phyloP scores from a whole-genome alignment of 2,113 vertebrate species.

The Ictalurus furcatus region DNA sequence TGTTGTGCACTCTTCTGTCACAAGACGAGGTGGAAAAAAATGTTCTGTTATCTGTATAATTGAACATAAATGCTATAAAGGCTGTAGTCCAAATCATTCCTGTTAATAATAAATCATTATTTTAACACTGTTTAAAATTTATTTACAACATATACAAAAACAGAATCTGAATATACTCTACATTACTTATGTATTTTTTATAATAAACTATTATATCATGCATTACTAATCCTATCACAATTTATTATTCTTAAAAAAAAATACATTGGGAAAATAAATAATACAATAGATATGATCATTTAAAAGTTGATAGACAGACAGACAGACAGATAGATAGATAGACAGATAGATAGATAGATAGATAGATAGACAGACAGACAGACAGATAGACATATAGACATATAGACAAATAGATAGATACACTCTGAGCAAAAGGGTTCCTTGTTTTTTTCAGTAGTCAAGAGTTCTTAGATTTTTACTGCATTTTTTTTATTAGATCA shows the following conservation, averaged over 20 bases:
- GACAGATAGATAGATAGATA: neutral
- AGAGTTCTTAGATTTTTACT: no score
- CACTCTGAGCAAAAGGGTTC: no score
- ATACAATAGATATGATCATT: neutral
- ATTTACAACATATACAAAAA: neutral
- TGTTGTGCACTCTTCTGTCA: neutral
- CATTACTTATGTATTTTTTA: neutral
- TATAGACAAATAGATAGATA: neutral
- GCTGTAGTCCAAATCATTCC: neutral
- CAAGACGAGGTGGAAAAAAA: no score
- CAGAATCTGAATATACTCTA: neutral
- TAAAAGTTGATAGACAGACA: neutral
- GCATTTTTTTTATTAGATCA: no score
- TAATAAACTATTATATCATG: neutral
- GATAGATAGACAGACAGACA: neutral
- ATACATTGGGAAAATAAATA: neutral
- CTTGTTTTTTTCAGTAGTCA: neutral
- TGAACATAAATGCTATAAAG: neutral
- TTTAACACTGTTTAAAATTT: neutral
- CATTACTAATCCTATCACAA: neutral
- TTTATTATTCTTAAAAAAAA: neutral
- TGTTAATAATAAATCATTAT: neutral
- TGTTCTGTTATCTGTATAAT: neutral
- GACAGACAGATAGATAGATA: neutral
- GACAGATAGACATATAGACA: neutral